Base-by-base conservation (phyloP, 2,113 vertebrate species). In the Scalopus aquaticus region DNA sequence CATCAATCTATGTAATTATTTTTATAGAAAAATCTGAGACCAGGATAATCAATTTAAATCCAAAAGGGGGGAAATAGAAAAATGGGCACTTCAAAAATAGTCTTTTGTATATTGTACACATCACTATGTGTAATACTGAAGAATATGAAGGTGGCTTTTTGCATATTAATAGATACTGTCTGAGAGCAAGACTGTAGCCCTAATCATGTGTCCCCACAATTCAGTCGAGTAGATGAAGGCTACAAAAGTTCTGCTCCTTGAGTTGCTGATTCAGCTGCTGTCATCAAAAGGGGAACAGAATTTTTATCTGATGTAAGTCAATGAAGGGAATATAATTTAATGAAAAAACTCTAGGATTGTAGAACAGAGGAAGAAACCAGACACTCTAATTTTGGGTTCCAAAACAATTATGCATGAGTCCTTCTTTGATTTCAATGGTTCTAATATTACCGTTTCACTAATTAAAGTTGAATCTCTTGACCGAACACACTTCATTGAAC, bases 371-470 rank as follows among this genome's bases (percentile, higher is more conserved):
- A 91, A 94, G 96, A 97, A 97, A 95, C 56, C 42, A 96, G 94
- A 97, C 46, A 97, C 69, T 86, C 94, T 96, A 93, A 97, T 96
- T 96, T 97, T 65, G 72, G 42, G 28, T 91, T 96, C 79, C 69
- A 93, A 89, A 93, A 97, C 93, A 96, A 93, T 95, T 95, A 96
- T 89, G 46, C 76, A 83, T 60, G 96, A 93, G 60, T 92, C 69
- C 86, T 96, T 96, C 94, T 95, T 96, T 93, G 93, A 97, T 97
- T 97, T 96, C 80, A 90, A 19, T 96, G 96, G 96, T 96, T 97
- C 97, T 97, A 94, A 92, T 84, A 94, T 96, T 97, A 97, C 96
- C 80, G 88, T 97, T 94, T 96, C 96, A 97, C 96, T 97, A 97
- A 97, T 97, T 97, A 97, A 97, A 97, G 85, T 39, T 46, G 88